A percentile compares a stretch with the other conserved stretches of the same genome.
Evolutionary conservation across 2,113 vertebrate species (phyloP).

Genomic region (Peromyscus californicus): DNA sequence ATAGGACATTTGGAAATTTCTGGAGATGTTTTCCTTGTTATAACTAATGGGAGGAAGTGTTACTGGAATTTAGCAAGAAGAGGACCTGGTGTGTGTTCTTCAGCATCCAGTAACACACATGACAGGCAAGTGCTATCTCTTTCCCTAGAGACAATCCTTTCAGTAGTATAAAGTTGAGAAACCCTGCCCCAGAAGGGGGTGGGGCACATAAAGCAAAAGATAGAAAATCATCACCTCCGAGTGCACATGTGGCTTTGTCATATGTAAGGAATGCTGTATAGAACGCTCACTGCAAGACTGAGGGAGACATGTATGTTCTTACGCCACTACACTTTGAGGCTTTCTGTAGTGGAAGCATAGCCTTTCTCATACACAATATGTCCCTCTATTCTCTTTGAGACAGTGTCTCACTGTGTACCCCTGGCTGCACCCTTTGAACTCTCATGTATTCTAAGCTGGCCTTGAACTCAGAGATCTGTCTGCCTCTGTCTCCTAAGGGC

Average conservation of each 20-base stretch:
- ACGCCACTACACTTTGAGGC: not conserved
- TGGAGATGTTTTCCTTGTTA: not conserved
- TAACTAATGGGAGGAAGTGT: not conserved
- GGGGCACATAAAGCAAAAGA: not conserved
- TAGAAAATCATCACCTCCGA: not conserved
- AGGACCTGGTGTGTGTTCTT: not conserved
- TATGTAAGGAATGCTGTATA: too few relatives aligned
- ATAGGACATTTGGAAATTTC: not conserved
- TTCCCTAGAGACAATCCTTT: not conserved
- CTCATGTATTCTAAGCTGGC: not conserved
- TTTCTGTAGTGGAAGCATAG: not conserved
- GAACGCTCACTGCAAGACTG: not conserved
- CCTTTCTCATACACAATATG: not conserved
- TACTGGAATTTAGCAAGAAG: not conserved
- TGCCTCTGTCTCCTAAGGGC: not conserved
- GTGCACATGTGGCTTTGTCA: too few relatives aligned
- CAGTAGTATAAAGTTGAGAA: not conserved
- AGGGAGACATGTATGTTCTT: not conserved
- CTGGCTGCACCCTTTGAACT: not conserved
- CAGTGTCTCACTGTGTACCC: not conserved
- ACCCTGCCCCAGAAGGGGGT: not conserved
- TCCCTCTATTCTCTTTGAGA: not conserved
- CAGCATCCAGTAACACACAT: not conserved
- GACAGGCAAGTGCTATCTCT: not conserved
- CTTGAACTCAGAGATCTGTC: not conserved